Percentiles rank a stretch among this genome's conserved stretches.
Conservation (phyloP, 2,113 vertebrate species). For the Tor tambroides region DNA sequence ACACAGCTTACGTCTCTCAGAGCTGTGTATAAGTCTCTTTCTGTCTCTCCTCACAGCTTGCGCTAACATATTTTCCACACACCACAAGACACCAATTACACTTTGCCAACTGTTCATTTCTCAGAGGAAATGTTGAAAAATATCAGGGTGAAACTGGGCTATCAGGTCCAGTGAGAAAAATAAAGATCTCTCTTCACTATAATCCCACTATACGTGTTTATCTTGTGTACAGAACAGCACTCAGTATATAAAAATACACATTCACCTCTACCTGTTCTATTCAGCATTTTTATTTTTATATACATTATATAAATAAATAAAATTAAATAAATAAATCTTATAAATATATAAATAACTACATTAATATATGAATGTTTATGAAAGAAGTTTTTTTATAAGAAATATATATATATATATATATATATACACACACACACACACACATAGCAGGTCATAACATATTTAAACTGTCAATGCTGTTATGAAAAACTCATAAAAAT, state of each 20-base stretch:
- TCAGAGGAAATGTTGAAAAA: slow-evolving; percentile 30
- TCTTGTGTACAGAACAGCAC: not conserved
- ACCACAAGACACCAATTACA: slow-evolving; percentile 28
- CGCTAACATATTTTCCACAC: slow-evolving; percentile 20
- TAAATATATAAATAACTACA: not conserved
- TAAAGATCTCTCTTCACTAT: not conserved
- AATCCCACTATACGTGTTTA: no score
- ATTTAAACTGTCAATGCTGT: not conserved
- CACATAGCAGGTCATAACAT: not conserved
- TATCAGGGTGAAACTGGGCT: slow-evolving; percentile 17
- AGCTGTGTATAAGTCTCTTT: slow-evolving; percentile 2
- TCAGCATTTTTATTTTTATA: no score
- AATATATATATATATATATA: no score
- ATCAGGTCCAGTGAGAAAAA: slow-evolving; percentile 27
- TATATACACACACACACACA: no score
- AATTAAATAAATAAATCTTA: not conserved
- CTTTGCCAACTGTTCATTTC: slow-evolving; percentile 20
- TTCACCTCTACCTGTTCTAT: not conserved
- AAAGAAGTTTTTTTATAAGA: no score
- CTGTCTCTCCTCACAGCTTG: slow-evolving; percentile 22
- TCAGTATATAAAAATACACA: not conserved
- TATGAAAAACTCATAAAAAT: not conserved
- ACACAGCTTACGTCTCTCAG: not conserved
- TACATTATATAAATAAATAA: no score
- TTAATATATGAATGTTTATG: no score